Evolutionary conservation across 1,140 invertebrate genomes (phyloP), one percentile per base, ranked within the genome.

Genomic region (Brachionus manjavacas): DNA sequence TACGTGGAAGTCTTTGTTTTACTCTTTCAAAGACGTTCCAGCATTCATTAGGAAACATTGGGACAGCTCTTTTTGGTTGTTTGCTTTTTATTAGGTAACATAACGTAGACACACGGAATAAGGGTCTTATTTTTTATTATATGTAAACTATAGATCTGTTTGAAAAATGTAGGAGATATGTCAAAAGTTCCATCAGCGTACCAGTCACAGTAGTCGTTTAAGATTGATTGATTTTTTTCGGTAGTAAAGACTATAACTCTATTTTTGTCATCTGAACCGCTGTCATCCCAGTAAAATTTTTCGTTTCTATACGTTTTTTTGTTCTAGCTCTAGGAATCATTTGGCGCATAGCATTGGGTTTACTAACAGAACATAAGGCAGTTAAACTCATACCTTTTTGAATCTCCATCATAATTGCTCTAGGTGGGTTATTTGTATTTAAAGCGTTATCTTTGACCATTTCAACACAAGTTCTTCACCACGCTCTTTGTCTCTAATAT

Each of bases 261-360:
- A 41, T 72, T 72, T 35, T 20, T 72, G 31, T 72, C 68, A 41
- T 72, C 68, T 20, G 28, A 8, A 35, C 68, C 68, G 31, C 68
- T 72, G n/a, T 72, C 68, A n/a, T 72, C 68, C 68, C 35, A 72
- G 35, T 72, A 72, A 72, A 72, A 72, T 72, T 72, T 35, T 39
- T 72, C 28, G 28, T 39, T 16, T 16, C 31, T 11, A 20, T 39
- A 72, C 9, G 55, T 14, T 25, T 64, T 64, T 72, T 72, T 7
- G 31, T 39, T 16, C 35, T 35, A 3, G 31, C n/a, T 72, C 68
- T 31, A 72, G 6, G 12, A 39, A 72, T 72, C 68, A 72, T 39
- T 72, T 72, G 68, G 6, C 68, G 8, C n/a, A 72, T 4, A 39
- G 68, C 68, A 72, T 72, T n/a, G 1, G 68, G 68, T 16, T 72